Percentiles rank a stretch among this genome's conserved stretches.
These are phyloP conservation scores for Nasua narica DNA, from an alignment of 2,797 vertebrate genomes.

Conservation along the genomic window DNA sequence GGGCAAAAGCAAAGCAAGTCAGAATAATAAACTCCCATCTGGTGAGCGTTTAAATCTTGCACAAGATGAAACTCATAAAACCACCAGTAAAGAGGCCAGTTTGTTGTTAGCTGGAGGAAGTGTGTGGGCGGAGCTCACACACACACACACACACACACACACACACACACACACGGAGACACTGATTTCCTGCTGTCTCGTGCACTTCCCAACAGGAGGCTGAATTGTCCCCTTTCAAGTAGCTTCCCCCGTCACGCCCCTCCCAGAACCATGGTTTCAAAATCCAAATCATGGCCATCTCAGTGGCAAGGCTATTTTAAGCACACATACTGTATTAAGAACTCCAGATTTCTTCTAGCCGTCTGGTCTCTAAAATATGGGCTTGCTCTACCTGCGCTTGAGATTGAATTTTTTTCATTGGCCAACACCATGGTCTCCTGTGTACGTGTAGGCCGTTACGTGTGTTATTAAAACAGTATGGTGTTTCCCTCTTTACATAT, in stretches of 20 bases:
- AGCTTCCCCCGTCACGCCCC: not conserved
- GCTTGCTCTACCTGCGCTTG: conserved; percentile 10
- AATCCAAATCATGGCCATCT: not conserved
- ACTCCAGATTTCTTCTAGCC: not conserved
- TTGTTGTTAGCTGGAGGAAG: not conserved
- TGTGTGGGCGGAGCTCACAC: conserved; percentile 14
- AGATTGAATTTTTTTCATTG: conserved; percentile 51
- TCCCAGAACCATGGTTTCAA: not conserved
- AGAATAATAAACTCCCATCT: not conserved
- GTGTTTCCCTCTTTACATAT: conserved; percentile 72
- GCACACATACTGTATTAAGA: not conserved
- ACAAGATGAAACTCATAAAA: conserved; percentile 62
- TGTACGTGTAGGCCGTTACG: conserved; percentile 40
- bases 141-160: not conserved
- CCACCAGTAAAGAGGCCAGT: conserved; percentile 45
- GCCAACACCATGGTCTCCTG: conserved; percentile 46
- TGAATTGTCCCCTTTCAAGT: conserved; percentile 49
- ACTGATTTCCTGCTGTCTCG: conserved; percentile 13
- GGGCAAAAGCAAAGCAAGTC: not conserved
- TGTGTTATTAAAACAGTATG: conserved; percentile 76
- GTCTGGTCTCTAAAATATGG: not conserved
- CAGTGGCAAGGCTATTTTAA: not conserved
- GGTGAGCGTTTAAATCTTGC: conserved; percentile 39
- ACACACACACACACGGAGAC: not conserved
- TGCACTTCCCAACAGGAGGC: not conserved